Conservation (phyloP, 2,888 invertebrate genomes). For the Agrochola macilenta region DNA sequence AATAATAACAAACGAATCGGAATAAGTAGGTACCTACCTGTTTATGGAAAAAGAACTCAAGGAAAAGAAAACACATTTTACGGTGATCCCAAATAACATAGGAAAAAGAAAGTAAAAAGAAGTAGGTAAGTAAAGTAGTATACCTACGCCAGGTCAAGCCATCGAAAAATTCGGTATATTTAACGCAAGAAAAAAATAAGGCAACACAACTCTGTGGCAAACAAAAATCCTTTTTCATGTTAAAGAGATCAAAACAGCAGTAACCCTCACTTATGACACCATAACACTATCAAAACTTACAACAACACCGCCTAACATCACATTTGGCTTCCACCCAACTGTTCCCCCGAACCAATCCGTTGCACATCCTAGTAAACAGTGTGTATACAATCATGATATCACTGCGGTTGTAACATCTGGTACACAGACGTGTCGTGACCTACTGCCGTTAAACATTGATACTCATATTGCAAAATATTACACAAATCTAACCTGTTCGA, state of each 20-base stretch:
- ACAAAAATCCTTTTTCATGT: not conserved
- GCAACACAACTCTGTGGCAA: too few species aligned
- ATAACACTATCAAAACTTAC: constrained; percentile 13
- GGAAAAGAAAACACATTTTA: not conserved
- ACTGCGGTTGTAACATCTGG: constrained; percentile 77
- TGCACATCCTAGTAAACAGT: constrained; percentile 42
- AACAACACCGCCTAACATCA: constrained; percentile 26
- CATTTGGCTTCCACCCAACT: constrained; percentile 51
- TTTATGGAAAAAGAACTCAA: not conserved
- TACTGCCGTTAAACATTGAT: constrained; percentile 69
- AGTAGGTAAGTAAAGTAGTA: too few species aligned
- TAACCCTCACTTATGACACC: not conserved
- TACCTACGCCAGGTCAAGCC: not conserved
- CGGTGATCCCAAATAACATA: not conserved
- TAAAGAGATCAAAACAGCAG: not conserved
- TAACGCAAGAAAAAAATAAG: too few species aligned
- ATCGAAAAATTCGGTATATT: not conserved
- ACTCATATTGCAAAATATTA: constrained; percentile 67
- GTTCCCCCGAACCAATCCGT: constrained; percentile 16
- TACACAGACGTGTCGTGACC: constrained; percentile 72
- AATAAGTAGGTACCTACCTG: not conserved
- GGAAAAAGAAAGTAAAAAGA: not conserved
- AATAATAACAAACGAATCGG: not conserved
- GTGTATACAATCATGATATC: constrained; percentile 68
- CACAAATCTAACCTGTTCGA: constrained; percentile 59